Conservation (phyloP, 1,140 invertebrate species). For the Elysia chlorotica region DNA sequence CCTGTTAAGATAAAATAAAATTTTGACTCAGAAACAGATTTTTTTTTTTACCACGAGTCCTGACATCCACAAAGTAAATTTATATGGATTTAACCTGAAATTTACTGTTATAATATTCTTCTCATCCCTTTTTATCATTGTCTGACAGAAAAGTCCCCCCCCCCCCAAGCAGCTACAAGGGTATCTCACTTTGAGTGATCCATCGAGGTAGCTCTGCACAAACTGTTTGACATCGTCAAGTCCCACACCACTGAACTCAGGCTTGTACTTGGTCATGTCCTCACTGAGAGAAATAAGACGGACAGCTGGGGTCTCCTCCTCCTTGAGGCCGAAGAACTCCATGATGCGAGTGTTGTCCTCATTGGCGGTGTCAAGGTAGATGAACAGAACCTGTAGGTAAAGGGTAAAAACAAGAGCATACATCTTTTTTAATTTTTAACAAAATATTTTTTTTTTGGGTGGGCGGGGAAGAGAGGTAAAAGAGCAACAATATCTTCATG, state of each 20-base stretch:
- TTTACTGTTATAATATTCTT: too few relatives aligned
- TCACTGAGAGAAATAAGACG: constrained; percentile 93
- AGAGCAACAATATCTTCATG: too few relatives aligned
- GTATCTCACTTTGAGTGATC: constrained; percentile 87
- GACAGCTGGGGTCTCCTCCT: constrained; percentile 87
- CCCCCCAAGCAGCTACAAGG: too few relatives aligned
- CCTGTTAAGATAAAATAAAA: too few relatives aligned
- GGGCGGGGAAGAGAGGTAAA: too few relatives aligned
- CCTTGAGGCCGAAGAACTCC: constrained; percentile 99
- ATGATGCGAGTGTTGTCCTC: constrained; percentile 95
- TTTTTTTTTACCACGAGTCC: neutral
- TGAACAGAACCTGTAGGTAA: constrained; percentile 86
- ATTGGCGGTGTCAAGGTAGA: constrained; percentile 93
- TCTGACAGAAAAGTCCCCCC: too few relatives aligned
- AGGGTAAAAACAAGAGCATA: too few relatives aligned
- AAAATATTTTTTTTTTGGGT: too few relatives aligned
- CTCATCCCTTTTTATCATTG: too few relatives aligned
- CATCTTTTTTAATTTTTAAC: too few relatives aligned
- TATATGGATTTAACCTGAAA: too few relatives aligned
- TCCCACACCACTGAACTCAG: constrained; percentile 77
- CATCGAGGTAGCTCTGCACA: constrained; percentile 85
- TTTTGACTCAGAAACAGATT: neutral
- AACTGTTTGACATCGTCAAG: constrained; percentile 82
- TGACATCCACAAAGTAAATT: too few relatives aligned
- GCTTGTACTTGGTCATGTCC: constrained; percentile 99